phyloP scores from a whole-genome alignment of 2,888 invertebrate species.

The Meteorus colon region DNA sequence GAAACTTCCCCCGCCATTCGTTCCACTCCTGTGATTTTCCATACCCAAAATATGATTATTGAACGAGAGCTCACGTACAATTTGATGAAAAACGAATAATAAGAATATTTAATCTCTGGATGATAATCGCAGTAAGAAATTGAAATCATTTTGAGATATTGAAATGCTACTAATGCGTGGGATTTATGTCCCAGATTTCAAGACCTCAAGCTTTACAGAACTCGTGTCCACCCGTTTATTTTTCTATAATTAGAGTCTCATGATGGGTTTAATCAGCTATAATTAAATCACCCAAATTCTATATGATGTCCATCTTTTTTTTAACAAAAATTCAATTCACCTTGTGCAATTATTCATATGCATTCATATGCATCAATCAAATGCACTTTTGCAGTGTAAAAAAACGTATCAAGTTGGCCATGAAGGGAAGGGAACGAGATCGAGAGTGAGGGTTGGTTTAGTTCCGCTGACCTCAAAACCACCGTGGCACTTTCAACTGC shows the following conservation, averaged over 20 bases:
- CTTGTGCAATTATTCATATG: background rate
- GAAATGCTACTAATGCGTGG: background rate
- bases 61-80: too few species aligned
- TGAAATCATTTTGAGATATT: background rate
- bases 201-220: background rate
- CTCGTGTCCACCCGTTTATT: background rate
- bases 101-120: background rate
- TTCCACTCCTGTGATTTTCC: too few species aligned
- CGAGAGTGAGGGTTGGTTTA: constrained; percentile 58
- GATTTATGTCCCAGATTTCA: background rate
- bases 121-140: background rate
- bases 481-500: constrained; percentile 46
- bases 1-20: too few species aligned
- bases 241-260: background rate
- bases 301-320: background rate
- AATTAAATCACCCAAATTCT: background rate
- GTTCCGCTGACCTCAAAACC: constrained; percentile 66
- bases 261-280: constrained; percentile 3
- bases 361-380: background rate
- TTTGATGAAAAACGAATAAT: too few species aligned
- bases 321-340: background rate
- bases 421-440: constrained; percentile 51
- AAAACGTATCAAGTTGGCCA: background rate
- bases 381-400: background rate
- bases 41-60: too few species aligned